Evolutionary conservation across 2,113 vertebrate species (phyloP), one percentile per base, ranked within the genome.

Genomic region (Chloropsis cyanopogon): DNA sequence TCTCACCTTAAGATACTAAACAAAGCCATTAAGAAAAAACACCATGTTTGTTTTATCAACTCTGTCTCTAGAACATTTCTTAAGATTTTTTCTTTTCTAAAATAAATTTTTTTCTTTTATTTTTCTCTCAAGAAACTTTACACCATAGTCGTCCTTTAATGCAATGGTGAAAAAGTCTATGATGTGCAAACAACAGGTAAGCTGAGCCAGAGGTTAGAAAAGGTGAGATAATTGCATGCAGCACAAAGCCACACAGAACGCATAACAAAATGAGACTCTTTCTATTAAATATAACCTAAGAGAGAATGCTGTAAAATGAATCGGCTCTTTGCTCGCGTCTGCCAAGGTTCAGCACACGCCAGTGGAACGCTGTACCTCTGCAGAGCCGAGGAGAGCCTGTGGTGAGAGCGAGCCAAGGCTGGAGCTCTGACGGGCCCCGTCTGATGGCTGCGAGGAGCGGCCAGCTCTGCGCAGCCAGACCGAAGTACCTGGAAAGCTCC

Each of bases 361-460:
- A 41, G 41, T 41, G 41, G 41, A 41, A 29, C 0, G 3, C 19
- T 3, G 2, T 1, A 9, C 6, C 33, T n/a, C 37, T 9, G 42
- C 69, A 11, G 42, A 28, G 37, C 26, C 35, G 18, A 69, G 14
- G 28, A n/a, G 35, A 10, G 15, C 6, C 33, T 14, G n/a, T 3
- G 22, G 25, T 9, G 4, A 1, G 9, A 26, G 16, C 3, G 3
- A 20, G n/a, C 23, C 53, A 5, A 18, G 39, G 26, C 37, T 7
- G 20, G 14, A 16, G 11, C 28, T 33, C 44, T 13, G 9, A 26
- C 9, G 29, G 21, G 64, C 63, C 29, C 50, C 54, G 11, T 37
- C 7, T 19, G 19, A 3, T 18, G 29, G 4, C 37, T 29, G 19
- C 15, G 44, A 42, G 35, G 31, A 49, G 7, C 46, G 15, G 37